Conservation (phyloP, 2,113 vertebrate species). For the Herpailurus yagouaroundi region DNA sequence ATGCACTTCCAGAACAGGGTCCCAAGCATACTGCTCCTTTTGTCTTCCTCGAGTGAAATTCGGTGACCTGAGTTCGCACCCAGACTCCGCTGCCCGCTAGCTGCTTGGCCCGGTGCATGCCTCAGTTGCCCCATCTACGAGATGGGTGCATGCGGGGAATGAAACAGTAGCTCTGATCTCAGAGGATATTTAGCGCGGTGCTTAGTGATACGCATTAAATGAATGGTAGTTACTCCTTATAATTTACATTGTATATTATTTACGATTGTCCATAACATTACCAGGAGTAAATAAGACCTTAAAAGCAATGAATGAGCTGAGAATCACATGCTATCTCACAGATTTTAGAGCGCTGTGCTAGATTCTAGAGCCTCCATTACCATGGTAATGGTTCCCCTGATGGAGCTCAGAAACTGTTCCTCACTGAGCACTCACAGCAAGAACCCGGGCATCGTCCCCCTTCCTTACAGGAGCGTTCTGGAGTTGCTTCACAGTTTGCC, state of each 20-base stretch:
- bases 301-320: neutral
- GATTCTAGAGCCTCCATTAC: neutral
- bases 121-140: neutral
- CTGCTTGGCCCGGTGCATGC: no score
- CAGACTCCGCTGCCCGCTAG: neutral
- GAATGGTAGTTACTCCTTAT: neutral
- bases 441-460: fast-evolving
- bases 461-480: fast-evolving
- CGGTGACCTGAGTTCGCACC: neutral
- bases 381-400: neutral
- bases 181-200: neutral
- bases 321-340: neutral
- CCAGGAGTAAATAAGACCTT: neutral
- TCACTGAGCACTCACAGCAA: neutral
- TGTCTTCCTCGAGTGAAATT: neutral
- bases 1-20: neutral
- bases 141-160: neutral
- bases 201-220: neutral
- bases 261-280: slow-evolving; percentile 46
- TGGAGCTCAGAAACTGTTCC: neutral
- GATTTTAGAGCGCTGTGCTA: slow-evolving; percentile 33
- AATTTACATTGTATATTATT: neutral
- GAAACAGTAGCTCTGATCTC: neutral
- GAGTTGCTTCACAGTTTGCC: neutral
- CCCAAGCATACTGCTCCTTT: fast-evolving